phyloP scores from a whole-genome alignment of 2,797 vertebrate genomes.

The Thripadectes ignobilis region DNA sequence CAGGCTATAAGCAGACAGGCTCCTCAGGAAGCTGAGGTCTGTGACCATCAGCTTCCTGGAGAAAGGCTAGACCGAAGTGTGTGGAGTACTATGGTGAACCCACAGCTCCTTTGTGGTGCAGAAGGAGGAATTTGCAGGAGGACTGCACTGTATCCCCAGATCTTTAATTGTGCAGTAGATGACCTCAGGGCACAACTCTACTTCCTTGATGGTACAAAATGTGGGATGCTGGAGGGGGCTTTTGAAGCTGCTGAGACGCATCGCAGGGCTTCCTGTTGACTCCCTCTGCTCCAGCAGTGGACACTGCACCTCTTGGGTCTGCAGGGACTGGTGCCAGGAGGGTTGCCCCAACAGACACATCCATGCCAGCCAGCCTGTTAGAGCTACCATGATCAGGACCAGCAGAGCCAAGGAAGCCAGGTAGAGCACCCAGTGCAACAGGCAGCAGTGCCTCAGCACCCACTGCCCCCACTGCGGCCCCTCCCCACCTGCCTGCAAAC shows the following conservation, averaged over 20 bases:
- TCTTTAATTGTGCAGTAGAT: slow-evolving; percentile 57
- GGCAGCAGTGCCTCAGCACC: slow-evolving; percentile 28
- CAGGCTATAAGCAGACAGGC: slow-evolving; percentile 34
- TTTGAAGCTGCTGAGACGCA: not conserved
- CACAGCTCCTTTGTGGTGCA: slow-evolving; percentile 49
- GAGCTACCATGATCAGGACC: not conserved
- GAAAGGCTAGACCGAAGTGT: not conserved
- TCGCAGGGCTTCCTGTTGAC: not conserved
- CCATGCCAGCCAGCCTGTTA: slow-evolving; percentile 13
- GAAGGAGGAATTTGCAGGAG: slow-evolving; percentile 2
- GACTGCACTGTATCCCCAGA: not conserved
- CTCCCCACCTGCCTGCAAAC: accelerated
- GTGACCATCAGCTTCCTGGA: not conserved
- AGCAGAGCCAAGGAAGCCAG: slow-evolving; percentile 9
- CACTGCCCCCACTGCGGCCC: not conserved
- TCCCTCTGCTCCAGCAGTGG: not conserved
- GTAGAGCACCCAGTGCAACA: slow-evolving; percentile 34
- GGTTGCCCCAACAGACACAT: not conserved
- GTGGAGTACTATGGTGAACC: not conserved
- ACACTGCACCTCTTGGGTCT: not conserved
- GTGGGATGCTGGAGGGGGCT: not conserved
- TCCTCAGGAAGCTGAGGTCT: not conserved
- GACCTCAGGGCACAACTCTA: slow-evolving; percentile 31
- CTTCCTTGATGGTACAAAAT: slow-evolving; percentile 54
- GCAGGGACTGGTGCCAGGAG: not conserved